Conservation (phyloP, 2,888 invertebrate genomes). For the Drosophila paranaensis region DNA sequence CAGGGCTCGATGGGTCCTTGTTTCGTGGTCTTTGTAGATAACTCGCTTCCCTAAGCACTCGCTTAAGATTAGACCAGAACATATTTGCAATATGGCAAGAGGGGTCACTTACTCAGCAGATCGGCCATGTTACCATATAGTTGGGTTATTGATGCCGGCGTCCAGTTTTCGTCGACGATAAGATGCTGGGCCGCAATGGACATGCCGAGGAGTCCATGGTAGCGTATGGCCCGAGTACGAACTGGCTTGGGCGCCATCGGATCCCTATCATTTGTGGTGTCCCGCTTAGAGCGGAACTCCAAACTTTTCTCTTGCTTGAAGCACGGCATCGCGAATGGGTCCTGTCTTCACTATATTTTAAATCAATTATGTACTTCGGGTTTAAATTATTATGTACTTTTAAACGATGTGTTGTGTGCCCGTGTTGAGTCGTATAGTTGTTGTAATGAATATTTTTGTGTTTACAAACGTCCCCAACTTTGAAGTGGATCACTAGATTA, state of each 20-base stretch:
- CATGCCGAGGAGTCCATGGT: slow-evolving; percentile 83
- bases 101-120: slow-evolving; percentile 76
- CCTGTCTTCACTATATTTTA: not conserved
- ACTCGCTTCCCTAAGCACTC: slow-evolving; percentile 67
- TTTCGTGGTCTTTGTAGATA: slow-evolving; percentile 71
- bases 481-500: slow-evolving; percentile 6
- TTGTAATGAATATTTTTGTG: not conserved
- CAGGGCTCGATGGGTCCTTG: slow-evolving; percentile 62
- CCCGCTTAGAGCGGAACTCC: slow-evolving; percentile 36
- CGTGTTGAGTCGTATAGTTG: slow-evolving; percentile 13
- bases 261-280: slow-evolving; percentile 42
- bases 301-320: slow-evolving; percentile 49
- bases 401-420: slow-evolving; percentile 1
- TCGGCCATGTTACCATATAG: slow-evolving; percentile 79
- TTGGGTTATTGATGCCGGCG: slow-evolving; percentile 71
- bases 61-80: not conserved
- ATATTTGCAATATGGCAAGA: no score
- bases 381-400: not conserved
- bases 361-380: slow-evolving; percentile 5
- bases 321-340: slow-evolving; percentile 55
- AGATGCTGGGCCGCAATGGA: slow-evolving; percentile 79
- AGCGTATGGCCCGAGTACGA: slow-evolving; percentile 71
- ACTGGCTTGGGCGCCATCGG: slow-evolving; percentile 75
- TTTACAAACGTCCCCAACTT: no score
- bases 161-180: slow-evolving; percentile 82